Evolutionary conservation across 2,113 vertebrate species (phyloP).

Genomic region (Tachuris rubrigastra): DNA sequence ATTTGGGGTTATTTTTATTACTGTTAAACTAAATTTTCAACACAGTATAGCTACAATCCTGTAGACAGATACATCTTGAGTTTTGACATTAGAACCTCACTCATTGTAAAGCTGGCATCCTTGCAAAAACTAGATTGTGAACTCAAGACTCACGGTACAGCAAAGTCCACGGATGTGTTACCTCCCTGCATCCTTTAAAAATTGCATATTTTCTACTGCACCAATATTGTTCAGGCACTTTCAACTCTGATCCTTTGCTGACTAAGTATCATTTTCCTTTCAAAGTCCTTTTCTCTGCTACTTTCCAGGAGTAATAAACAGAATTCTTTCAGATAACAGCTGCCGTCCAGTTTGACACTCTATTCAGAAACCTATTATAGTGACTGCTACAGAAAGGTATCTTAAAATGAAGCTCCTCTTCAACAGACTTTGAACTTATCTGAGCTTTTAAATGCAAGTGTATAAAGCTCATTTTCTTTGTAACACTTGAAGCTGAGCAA

Average conservation of each 20-base stretch:
- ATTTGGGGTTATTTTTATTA: neutral
- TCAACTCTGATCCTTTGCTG: neutral
- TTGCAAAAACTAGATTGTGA: neutral
- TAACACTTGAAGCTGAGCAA: neutral
- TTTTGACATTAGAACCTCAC: neutral
- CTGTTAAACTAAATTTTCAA: neutral
- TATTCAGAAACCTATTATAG: neutral
- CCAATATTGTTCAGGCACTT: neutral
- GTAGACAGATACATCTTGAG: neutral
- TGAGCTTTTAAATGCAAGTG: neutral
- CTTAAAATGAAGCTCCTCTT: neutral
- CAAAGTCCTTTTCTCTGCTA: neutral
- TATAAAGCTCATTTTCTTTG: neutral
- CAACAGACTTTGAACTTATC: neutral
- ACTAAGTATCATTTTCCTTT: neutral
- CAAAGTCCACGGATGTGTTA: neutral
- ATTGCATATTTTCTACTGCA: neutral
- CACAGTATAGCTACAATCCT: neutral
- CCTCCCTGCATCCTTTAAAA: neutral
- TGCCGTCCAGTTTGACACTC: neutral
- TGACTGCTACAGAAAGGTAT: neutral
- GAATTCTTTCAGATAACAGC: neutral
- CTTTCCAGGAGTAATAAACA: slow-evolving; percentile 33
- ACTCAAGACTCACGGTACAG: neutral
- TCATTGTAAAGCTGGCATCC: neutral